Evolutionary conservation across 2,113 vertebrate species (phyloP).

Genomic region (human (Homo sapiens)): DNA sequence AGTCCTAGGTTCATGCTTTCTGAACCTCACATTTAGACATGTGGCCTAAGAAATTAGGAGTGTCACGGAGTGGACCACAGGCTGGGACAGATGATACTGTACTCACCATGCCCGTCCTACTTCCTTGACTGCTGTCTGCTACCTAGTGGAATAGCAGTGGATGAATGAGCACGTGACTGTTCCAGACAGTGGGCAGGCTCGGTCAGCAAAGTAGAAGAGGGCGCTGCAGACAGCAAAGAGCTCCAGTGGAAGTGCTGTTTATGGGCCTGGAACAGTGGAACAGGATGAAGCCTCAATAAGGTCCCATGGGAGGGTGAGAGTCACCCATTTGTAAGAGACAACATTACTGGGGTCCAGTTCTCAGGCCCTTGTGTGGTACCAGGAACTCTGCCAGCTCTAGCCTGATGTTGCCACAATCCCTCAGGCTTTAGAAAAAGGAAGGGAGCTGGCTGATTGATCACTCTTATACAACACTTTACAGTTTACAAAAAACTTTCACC

Average conservation of each 20-base stretch:
- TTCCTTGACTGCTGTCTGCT: neutral
- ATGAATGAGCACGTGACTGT: rapidly evolving
- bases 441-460: neutral
- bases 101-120: neutral
- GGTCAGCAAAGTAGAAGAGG: neutral
- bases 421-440: neutral
- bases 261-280: neutral
- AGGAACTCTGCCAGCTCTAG: neutral
- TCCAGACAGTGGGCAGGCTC: neutral
- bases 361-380: neutral
- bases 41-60: neutral
- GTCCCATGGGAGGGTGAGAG: rapidly evolving
- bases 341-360: neutral
- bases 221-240: neutral
- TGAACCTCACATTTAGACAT: neutral
- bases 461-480: neutral
- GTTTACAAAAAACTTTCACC: neutral
- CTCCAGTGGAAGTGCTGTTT: neutral
- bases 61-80: neutral
- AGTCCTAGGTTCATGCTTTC: neutral
- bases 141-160: neutral
- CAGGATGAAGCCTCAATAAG: rapidly evolving
- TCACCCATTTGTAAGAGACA: neutral
- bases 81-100: neutral
- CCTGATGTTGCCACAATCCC: neutral